Conservation (phyloP, 2,113 vertebrate species). For the Spea bombifrons region DNA sequence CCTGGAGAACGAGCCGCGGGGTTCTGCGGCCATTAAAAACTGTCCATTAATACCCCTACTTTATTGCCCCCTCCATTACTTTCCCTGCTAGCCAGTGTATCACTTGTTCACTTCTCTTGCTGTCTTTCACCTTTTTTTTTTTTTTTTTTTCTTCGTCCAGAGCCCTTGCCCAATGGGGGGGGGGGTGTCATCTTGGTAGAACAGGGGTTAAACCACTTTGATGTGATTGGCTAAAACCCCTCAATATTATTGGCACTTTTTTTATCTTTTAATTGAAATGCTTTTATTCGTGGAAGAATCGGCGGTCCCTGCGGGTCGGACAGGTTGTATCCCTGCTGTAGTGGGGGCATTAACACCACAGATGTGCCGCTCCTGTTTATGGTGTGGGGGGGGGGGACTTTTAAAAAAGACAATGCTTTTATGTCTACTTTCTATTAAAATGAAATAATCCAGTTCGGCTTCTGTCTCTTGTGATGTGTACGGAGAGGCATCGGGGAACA, state of each 20-base stretch:
- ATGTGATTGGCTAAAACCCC: too few relatives aligned
- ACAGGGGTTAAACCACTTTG: too few relatives aligned
- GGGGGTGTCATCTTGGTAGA: too few relatives aligned
- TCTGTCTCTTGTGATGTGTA: not conserved
- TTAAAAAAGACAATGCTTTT: slow-evolving; percentile 27
- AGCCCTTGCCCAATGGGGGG: too few relatives aligned
- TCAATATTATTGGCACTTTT: not conserved
- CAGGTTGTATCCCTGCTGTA: not conserved
- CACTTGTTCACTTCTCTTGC: too few relatives aligned
- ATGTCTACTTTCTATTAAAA: slow-evolving; percentile 43
- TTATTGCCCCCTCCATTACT: not conserved
- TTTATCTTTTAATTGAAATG: not conserved
- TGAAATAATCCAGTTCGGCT: slow-evolving; percentile 14
- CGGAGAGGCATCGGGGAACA: too few relatives aligned
- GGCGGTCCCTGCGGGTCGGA: not conserved
- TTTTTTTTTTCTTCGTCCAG: too few relatives aligned
- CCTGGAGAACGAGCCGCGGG: too few relatives aligned
- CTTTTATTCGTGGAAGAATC: not conserved
- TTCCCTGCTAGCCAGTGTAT: not conserved
- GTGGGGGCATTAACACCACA: not conserved
- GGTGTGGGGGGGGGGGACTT: slow-evolving; percentile 32
- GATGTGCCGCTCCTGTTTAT: not conserved
- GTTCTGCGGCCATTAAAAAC: too few relatives aligned
- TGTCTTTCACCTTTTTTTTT: too few relatives aligned
- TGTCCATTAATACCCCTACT: too few relatives aligned